A percentile compares a stretch with the other conserved stretches of the same genome.
These are phyloP conservation scores for Nemopilema nomurai DNA, from an alignment of 30 jellyfish, hydroid and myxozoan genomes.

Conservation along the genomic window DNA sequence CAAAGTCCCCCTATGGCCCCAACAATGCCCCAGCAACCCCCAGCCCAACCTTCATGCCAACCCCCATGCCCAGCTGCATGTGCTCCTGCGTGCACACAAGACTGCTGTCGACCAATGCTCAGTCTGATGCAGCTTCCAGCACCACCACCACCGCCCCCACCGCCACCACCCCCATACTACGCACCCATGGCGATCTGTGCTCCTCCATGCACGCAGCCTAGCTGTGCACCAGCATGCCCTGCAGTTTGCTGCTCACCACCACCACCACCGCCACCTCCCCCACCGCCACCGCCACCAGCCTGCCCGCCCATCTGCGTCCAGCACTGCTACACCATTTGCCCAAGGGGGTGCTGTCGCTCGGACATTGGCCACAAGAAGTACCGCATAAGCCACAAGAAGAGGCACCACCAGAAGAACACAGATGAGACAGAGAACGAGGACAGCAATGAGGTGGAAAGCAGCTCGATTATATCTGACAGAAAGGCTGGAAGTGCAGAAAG, in stretches of 20 bases:
- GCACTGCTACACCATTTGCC: constrained; percentile 74
- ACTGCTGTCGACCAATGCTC: constrained; percentile 83
- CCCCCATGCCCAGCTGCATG: constrained; percentile 87
- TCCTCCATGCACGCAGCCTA: constrained; percentile 77
- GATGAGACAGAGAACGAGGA: constrained; percentile 29
- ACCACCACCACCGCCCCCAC: constrained; percentile 84
- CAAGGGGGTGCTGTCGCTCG: constrained; percentile 69
- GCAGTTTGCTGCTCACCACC: constrained; percentile 72
- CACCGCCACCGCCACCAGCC: constrained; percentile 85
- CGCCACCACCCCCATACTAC: constrained; percentile 57
- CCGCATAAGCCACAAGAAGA: constrained; percentile 17
- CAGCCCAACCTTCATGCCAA: constrained; percentile 71
- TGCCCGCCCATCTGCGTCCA: constrained; percentile 74
- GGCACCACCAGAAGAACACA: constrained; percentile 1
- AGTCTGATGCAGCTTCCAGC: constrained; percentile 57
- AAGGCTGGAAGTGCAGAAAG: constrained; percentile 49
- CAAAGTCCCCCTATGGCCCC: constrained; percentile 27
- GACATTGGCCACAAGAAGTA: constrained; percentile 63
- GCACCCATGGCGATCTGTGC: constrained; percentile 49
- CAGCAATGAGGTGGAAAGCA: constrained; percentile 41
- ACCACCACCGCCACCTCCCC: constrained; percentile 92
- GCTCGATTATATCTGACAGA: constrained; percentile 53
- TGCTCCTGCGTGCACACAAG: constrained; percentile 96
- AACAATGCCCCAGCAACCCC: constrained; percentile 75
- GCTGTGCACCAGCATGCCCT: constrained; percentile 95